These are phyloP conservation scores for Cosmopolites sordidus DNA, from an alignment of 2,888 invertebrate genomes.

Conservation along the genomic window DNA sequence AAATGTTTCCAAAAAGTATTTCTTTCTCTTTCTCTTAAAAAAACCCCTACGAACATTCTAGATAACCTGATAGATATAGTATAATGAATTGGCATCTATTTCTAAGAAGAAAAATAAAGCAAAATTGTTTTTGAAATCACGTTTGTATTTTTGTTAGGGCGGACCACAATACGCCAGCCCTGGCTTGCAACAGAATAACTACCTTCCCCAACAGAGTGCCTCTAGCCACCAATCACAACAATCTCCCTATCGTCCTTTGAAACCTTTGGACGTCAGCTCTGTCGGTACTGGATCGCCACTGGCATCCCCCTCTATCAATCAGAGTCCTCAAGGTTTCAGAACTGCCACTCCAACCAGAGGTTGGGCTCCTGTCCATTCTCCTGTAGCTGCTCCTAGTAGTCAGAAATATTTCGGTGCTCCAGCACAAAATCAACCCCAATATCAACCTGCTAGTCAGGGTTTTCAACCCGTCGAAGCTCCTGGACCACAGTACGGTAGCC, in stretches of 20 bases:
- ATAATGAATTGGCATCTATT: no score
- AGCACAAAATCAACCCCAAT: constrained; percentile 25
- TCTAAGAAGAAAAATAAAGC: no score
- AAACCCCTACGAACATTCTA: no score
- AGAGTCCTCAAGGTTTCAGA: constrained; percentile 37
- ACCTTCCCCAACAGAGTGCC: constrained; percentile 20
- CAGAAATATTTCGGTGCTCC: constrained; percentile 28
- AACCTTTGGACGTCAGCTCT: constrained; percentile 37
- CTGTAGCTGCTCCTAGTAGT: constrained; percentile 43
- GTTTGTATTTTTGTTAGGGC: constrained; percentile 39
- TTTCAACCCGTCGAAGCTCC: constrained; percentile 28
- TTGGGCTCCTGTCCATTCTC: constrained; percentile 52
- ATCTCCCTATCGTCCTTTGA: constrained; percentile 33
- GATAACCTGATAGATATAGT: no score
- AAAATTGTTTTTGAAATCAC: not conserved
- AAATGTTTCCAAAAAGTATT: no score
- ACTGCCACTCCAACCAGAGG: constrained; percentile 43
- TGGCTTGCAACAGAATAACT: constrained; percentile 33
- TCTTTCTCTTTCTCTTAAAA: no score
- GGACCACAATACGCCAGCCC: constrained; percentile 42
- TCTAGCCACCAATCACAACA: constrained; percentile 22
- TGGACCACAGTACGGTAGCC: constrained; percentile 26
- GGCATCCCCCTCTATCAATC: constrained; percentile 45
- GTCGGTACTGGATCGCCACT: constrained; percentile 42
- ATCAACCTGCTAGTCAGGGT: constrained; percentile 25